Conservation (phyloP, 2,888 invertebrate genomes). For the Drosophila buzzatii region DNA sequence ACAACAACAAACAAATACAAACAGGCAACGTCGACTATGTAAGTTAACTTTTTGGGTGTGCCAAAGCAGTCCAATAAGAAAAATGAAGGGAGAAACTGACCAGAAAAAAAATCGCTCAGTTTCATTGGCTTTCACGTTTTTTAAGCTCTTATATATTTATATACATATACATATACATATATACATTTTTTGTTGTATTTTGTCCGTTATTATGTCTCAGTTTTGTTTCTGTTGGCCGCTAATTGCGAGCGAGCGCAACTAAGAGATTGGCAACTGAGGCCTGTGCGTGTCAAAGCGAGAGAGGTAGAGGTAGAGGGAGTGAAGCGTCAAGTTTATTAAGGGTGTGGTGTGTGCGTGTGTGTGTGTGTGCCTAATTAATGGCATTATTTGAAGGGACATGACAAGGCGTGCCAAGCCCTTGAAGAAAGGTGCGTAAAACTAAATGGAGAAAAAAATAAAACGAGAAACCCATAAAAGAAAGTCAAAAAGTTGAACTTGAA, state of each 20-base stretch:
- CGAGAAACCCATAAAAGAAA: constrained; percentile 14
- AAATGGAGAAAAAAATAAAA: constrained; percentile 18
- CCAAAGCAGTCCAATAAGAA: constrained; percentile 29
- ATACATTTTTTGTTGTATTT: constrained; percentile 23
- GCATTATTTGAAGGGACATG: constrained; percentile 70
- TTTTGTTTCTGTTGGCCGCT: constrained; percentile 71
- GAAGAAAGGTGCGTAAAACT: constrained; percentile 48
- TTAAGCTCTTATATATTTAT: constrained; percentile 30
- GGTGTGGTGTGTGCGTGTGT: constrained; percentile 48
- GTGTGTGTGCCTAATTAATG: constrained; percentile 72
- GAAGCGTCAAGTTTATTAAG: constrained; percentile 36
- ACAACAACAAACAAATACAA: constrained; percentile 18
- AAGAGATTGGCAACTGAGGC: constrained; percentile 13
- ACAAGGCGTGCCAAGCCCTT: constrained; percentile 52
- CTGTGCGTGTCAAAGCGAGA: constrained; percentile 12
- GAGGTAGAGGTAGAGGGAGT: not conserved
- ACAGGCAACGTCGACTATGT: constrained; percentile 27
- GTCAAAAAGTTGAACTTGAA: constrained; percentile 44
- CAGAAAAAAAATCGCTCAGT: constrained; percentile 43
- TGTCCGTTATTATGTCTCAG: constrained; percentile 66
- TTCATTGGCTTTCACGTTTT: constrained; percentile 55
- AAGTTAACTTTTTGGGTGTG: constrained; percentile 54
- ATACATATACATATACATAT: not conserved
- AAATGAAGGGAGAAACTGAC: constrained; percentile 22
- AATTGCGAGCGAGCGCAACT: constrained; percentile 60